Base-by-base conservation (phyloP, 2,113 vertebrate species). In the Archocentrus centrarchus region DNA sequence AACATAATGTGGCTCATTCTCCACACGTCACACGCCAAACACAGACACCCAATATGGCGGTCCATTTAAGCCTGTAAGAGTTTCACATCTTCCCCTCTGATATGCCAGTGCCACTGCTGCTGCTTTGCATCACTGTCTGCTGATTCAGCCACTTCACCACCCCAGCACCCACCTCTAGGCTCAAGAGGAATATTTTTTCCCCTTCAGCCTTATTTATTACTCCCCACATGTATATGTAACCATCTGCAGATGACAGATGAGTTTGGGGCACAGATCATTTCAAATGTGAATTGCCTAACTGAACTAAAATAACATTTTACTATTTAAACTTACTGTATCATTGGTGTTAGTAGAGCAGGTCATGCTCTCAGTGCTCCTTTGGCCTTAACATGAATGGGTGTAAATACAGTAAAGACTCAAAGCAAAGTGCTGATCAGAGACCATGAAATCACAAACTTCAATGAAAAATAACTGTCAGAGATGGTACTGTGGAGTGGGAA, bases 71-170 rank as follows among this genome's bases (percentile, higher is more conserved):
- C 14, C 24, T 17, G 47, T 15, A 50, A 6, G 17, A 14, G 11
- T 2, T 47, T 47, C 22, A 17, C 63, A 68, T 47, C 39, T 22
- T 27, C 44, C 5, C 22, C 39, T 47, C 22, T 68, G 64, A 68
- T 17, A 47, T 14, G 24, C 6, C 63, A 47, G 64, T 47, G 41
- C 5, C 39, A 44, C 22, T 66, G 22, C 63, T 47, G 39, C 64
- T 13, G 37, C 32, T 6, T 66, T 68, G 41, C 64, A 68, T 68
- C 41, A 47, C 14, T 68, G 39, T 11, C 63, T 66, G 63, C 63
- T 47, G 22, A 47, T 68, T 47, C 22, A 47, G 7, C 14, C 7
- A 6, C 22, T 44, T 13, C 41, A 14, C 41, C 41, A 44, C 41
- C 24, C 7, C 63, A 68, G 63, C 22, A 66, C 17, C 44, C 44